These are phyloP conservation scores for Diadophis punctatus DNA, from an alignment of 2,113 vertebrate species.

Conservation along the genomic window DNA sequence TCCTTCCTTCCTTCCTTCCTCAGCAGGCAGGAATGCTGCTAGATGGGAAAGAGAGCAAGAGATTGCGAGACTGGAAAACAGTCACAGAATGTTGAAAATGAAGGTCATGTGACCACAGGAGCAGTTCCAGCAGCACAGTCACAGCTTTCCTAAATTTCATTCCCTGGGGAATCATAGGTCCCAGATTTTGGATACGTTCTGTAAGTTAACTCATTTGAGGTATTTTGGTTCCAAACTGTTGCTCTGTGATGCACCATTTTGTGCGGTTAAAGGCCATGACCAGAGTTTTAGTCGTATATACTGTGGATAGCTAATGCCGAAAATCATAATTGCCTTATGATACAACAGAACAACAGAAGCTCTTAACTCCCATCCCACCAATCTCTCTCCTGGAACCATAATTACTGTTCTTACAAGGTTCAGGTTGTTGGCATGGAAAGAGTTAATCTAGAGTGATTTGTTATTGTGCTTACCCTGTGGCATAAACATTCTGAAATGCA, in stretches of 20 bases:
- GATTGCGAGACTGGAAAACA: background rate
- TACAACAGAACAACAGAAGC: background rate
- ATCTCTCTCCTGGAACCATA: background rate
- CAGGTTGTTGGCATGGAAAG: background rate
- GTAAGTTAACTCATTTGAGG: background rate
- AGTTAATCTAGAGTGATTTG: constrained; percentile 49
- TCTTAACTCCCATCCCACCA: background rate
- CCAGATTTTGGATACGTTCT: background rate
- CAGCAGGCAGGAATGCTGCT: background rate
- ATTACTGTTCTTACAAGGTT: background rate
- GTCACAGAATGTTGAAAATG: background rate
- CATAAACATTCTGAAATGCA: constrained; percentile 63
- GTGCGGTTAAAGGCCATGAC: background rate
- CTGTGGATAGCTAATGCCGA: background rate
- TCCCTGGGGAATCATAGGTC: background rate
- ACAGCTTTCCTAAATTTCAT: background rate
- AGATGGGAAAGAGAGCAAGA: background rate
- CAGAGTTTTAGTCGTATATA: background rate
- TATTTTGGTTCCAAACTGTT: background rate
- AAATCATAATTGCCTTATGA: background rate
- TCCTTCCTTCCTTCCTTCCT: background rate
- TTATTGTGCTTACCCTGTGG: constrained; percentile 60
- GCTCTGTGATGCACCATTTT: background rate
- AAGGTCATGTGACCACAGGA: background rate
- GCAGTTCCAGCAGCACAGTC: background rate